Evolutionary conservation across 2,888 invertebrate genomes (phyloP).

Genomic region (Cerastoderma edule): DNA sequence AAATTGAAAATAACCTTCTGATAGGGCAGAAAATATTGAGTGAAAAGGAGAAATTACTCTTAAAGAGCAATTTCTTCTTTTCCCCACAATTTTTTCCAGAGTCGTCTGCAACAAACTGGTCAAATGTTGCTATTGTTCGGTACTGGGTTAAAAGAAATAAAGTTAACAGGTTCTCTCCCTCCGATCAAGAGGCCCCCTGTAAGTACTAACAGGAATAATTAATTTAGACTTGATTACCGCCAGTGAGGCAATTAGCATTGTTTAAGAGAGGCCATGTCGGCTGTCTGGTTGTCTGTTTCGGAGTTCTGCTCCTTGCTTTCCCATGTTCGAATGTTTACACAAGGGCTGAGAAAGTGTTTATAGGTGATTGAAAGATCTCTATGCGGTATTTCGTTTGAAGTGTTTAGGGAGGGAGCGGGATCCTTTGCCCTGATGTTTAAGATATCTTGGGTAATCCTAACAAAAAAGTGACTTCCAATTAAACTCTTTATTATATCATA

Average conservation of each 20-base stretch:
- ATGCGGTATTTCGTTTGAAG: constrained; percentile 29
- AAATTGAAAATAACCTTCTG: too few species aligned
- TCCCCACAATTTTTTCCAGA: too few species aligned
- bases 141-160: constrained; percentile 14
- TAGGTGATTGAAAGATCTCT: constrained; percentile 23
- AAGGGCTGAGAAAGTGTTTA: constrained; percentile 25
- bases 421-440: not conserved
- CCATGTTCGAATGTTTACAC: constrained; percentile 36
- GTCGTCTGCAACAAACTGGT: too few species aligned
- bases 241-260: constrained; percentile 54
- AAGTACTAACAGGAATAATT: constrained; percentile 43
- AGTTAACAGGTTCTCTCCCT: constrained; percentile 13
- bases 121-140: too few species aligned
- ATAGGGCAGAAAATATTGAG: too few species aligned
- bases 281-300: constrained; percentile 58
- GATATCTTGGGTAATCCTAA: too few species aligned
- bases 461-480: too few species aligned
- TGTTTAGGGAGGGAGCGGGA: constrained; percentile 1
- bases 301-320: constrained; percentile 24
- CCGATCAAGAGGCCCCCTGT: constrained; percentile 13
- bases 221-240: constrained; percentile 53
- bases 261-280: constrained; percentile 53
- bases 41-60: too few species aligned
- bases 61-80: too few species aligned
- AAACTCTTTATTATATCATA: too few species aligned